These are phyloP conservation scores for Chiridota heheva DNA, from an alignment of 35 echinoderm and acorn worm species.

Conservation along the genomic window DNA sequence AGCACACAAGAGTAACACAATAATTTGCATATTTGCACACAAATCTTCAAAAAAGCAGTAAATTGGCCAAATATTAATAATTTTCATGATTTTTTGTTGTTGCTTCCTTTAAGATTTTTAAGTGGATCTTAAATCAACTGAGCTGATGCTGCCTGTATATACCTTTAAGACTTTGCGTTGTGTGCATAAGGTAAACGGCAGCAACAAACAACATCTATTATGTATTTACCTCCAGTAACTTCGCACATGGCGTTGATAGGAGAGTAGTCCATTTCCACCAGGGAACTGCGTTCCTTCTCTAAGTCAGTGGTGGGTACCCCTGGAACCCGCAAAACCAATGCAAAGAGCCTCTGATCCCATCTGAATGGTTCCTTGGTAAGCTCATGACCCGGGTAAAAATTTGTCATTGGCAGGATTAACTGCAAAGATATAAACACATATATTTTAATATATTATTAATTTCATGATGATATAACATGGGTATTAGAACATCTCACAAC, in stretches of 20 bases:
- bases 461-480: background rate
- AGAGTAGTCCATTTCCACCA: constrained; percentile 81
- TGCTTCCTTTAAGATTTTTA: too few species aligned
- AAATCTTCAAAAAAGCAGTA: too few species aligned
- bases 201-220: too few species aligned
- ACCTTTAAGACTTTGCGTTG: too few species aligned
- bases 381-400: constrained; percentile 74
- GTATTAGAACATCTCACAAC: too few species aligned
- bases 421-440: background rate
- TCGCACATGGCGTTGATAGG: constrained; percentile 98
- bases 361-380: constrained; percentile 94
- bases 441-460: background rate
- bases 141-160: too few species aligned
- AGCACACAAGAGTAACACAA: too few species aligned
- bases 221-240: constrained; percentile 95
- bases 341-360: constrained; percentile 96
- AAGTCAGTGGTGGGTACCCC: constrained; percentile 49
- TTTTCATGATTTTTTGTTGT: too few species aligned
- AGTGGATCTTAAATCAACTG: too few species aligned
- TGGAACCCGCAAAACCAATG: constrained; percentile 80
- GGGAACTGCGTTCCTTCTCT: constrained; percentile 55
- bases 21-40: too few species aligned
- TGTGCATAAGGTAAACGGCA: too few species aligned
- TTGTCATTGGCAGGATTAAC: constrained; percentile 87
- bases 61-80: too few species aligned